phyloP scores from a whole-genome alignment of 2,888 invertebrate species.

The Sepiola atlantica region DNA sequence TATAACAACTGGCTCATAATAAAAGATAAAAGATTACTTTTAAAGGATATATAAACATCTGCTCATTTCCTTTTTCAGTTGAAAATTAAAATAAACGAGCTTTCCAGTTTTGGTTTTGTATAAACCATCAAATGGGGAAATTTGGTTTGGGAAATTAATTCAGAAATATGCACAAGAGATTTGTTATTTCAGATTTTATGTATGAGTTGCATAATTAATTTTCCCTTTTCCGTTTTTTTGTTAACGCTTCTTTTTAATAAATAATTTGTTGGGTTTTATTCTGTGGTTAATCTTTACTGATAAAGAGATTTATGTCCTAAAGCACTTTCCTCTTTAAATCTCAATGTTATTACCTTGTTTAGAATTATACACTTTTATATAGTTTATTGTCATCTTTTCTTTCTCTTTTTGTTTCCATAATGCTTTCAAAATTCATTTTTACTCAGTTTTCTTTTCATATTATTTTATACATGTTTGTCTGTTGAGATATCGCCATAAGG shows the following conservation, averaged over 20 bases:
- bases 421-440: not conserved
- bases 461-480: not conserved
- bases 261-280: constrained; percentile 18
- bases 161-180: not conserved
- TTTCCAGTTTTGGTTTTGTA: constrained; percentile 5
- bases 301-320: constrained; percentile 20
- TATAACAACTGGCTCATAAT: not conserved
- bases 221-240: not conserved
- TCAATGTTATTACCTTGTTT: constrained; percentile 20
- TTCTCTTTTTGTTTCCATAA: not conserved
- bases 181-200: constrained; percentile 1
- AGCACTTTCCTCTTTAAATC: constrained; percentile 13
- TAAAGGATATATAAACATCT: constrained; percentile 32
- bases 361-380: not conserved
- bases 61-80: constrained; percentile 1
- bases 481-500: not conserved
- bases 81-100: constrained; percentile 32
- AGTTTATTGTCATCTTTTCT: not conserved
- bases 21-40: not conserved
- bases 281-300: constrained; percentile 32
- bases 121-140: not conserved
- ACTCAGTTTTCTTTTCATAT: not conserved
- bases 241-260: not conserved
- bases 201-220: constrained; percentile 3
- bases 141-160: not conserved